phyloP scores from a whole-genome alignment of 1,140 invertebrate species.

The Bicyclus anynana region DNA sequence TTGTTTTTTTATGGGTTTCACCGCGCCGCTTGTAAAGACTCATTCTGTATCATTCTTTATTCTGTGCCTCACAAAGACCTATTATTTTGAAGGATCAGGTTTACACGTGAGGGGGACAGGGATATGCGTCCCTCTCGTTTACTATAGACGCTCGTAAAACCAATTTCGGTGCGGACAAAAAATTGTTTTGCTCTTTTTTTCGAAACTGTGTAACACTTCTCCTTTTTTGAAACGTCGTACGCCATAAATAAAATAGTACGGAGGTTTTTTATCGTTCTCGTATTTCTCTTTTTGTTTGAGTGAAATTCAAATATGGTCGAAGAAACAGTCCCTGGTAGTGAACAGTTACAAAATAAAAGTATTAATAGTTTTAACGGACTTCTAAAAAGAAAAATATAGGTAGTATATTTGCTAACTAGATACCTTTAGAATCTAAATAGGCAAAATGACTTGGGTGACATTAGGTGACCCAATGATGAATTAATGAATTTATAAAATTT shows the following conservation, averaged over 20 bases:
- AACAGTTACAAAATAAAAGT: not conserved
- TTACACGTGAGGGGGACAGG: conserved; percentile 19
- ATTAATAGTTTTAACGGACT: no score
- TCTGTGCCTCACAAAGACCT: conserved; percentile 32
- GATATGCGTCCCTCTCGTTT: conserved; percentile 44
- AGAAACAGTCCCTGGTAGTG: conserved; percentile 41
- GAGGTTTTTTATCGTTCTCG: conserved; percentile 18
- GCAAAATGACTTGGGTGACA: no score
- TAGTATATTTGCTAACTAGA: no score
- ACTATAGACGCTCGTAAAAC: conserved; percentile 67
- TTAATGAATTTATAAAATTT: no score
- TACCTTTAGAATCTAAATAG: no score
- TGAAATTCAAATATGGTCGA: conserved; percentile 45
- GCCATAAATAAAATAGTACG: conserved; percentile 38
- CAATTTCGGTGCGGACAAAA: conserved; percentile 64
- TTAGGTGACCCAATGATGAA: no score
- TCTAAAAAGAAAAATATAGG: not conserved
- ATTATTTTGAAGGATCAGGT: conserved; percentile 27
- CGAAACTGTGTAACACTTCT: conserved; percentile 37
- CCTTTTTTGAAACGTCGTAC: conserved; percentile 59
- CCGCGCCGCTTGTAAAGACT: no score
- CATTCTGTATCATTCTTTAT: no score
- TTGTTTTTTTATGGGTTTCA: no score
- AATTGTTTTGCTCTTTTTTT: conserved; percentile 71
- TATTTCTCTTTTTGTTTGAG: conserved; percentile 40